Base-by-base conservation (phyloP, 2,113 vertebrate species). In the Pristiophorus japonicus region DNA sequence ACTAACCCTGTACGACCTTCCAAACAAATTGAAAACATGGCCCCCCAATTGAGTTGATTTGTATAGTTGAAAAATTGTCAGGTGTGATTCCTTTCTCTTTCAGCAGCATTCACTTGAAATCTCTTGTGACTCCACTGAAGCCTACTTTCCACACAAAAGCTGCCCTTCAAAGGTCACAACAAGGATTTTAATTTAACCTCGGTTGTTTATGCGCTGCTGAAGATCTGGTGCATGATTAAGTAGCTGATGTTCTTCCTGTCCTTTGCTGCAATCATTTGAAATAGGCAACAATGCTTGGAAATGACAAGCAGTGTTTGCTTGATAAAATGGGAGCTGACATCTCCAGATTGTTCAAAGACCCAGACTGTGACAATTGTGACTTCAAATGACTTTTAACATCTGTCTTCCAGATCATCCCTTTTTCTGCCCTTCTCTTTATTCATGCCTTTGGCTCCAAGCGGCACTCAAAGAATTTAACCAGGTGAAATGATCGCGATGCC, bases 341-440 rank as follows among this genome's bases (percentile, higher is more conserved):
- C 90, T 42, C 62, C 34, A n/a, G 59, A 91, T 91, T 63, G 88
- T 63, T 91, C 88, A 91, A 91, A 91, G 88, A 59, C 1, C 30
- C 27, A 30, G 11, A 3, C 20, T n/a, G 88, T 16, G n/a, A 65
- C 34, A 8, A 7, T 22, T 63, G 34, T 65, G 59, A n/a, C 34
- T 93, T 65, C 65, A 62, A 42, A 51, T 93, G 90, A 38, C 59
- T 63, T 20, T 8, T 18, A 42, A 65, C 5, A 22, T 38, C 18
- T 55, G 16, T 65, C 62, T 65, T 42, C 59, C 30, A n/a, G 16
- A n/a, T 8, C 90, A 1, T 5, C 34, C 16, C 14, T n/a, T 42
- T 12, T 34, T 51, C n/a, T 34, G 7, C 2, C 51, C 59, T 63
- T 10, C 8, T 63, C 45, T n/a, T 92, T n/a, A 38, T 38, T 63